Evolutionary conservation across 2,888 invertebrate genomes (phyloP).

Genomic region (Hermaeophaga mercurialis): DNA sequence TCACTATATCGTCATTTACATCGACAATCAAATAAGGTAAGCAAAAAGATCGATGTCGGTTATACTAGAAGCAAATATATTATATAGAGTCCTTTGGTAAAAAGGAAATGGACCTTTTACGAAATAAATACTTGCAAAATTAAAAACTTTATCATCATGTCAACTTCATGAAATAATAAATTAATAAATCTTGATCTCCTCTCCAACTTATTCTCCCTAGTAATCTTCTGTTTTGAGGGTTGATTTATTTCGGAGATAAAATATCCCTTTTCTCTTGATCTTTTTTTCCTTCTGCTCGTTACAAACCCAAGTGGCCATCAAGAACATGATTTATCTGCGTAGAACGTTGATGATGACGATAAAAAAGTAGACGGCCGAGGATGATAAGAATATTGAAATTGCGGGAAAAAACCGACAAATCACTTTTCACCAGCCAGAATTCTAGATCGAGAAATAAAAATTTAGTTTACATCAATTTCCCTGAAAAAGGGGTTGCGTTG

Average conservation of each 20-base stretch:
- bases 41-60: too few relatives aligned
- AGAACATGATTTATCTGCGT: constrained; percentile 4
- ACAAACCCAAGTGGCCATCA: background rate
- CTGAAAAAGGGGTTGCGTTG: too few relatives aligned
- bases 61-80: too few relatives aligned
- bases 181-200: background rate
- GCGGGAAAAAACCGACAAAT: background rate
- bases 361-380: background rate
- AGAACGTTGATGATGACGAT: constrained; percentile 1
- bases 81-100: too few relatives aligned
- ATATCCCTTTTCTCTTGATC: background rate
- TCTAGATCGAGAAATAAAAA: too few relatives aligned
- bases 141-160: too few relatives aligned
- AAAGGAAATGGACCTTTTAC: too few relatives aligned
- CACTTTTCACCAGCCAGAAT: background rate
- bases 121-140: too few relatives aligned
- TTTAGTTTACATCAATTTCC: too few relatives aligned
- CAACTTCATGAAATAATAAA: constrained; percentile 1
- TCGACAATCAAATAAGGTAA: too few relatives aligned
- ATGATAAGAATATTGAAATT: constrained; percentile 6
- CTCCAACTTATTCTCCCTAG: constrained; percentile 1
- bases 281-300: constrained; percentile 3
- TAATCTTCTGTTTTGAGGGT: background rate
- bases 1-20: too few relatives aligned
- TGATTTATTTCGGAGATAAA: constrained; percentile 3